Evolutionary conservation across 2,797 vertebrate genomes (phyloP).

Genomic region (Gallirallus australis): DNA sequence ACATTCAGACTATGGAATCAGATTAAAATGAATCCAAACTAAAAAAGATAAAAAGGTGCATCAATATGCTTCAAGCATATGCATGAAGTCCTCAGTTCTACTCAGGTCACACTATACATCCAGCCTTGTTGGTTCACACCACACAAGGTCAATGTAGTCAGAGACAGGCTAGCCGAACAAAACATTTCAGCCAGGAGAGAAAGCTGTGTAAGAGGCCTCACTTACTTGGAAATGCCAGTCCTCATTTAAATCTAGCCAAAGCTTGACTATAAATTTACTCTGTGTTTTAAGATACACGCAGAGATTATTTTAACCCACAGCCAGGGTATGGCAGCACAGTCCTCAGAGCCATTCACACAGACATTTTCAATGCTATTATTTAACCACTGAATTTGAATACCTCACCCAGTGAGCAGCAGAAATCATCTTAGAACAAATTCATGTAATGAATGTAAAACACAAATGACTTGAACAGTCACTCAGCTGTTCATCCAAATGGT

Average conservation of each 20-base stretch:
- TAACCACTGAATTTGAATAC: background rate
- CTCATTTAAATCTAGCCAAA: background rate
- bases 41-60: background rate
- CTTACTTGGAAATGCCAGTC: background rate
- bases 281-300: background rate
- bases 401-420: background rate
- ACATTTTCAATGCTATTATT: background rate
- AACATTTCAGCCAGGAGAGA: background rate
- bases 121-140: background rate
- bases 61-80: background rate
- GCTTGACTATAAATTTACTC: background rate
- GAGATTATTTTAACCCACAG: background rate
- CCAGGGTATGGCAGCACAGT: background rate
- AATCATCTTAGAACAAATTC: background rate
- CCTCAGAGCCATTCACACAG: background rate
- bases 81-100: background rate
- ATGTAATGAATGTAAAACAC: background rate
- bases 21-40: background rate
- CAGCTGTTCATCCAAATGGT: background rate
- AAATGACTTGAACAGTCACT: background rate
- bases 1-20: background rate
- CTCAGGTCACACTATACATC: background rate
- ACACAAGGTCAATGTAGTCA: background rate
- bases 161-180: background rate
- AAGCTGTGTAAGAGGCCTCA: background rate